These are phyloP conservation scores for Sisyra terminalis DNA, from an alignment of 2,888 invertebrate species.

Conservation along the genomic window DNA sequence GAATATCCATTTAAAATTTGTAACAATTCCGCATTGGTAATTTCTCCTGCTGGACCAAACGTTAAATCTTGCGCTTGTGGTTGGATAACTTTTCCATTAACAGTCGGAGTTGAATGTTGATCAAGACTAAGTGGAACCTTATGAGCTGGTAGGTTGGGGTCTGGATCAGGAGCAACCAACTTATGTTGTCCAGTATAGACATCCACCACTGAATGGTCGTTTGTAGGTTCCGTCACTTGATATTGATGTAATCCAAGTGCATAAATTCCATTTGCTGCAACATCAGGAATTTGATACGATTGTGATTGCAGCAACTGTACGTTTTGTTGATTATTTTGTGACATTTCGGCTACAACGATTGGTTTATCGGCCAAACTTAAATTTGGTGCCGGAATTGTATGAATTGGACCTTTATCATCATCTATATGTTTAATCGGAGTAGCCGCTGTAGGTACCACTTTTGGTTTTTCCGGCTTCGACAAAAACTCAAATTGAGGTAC, in stretches of 20 bases:
- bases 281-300: slow-evolving; percentile 9
- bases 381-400: slow-evolving; percentile 75
- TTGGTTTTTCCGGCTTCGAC: slow-evolving; percentile 20
- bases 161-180: slow-evolving; percentile 33
- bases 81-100: neutral
- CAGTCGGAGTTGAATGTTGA: slow-evolving; percentile 24
- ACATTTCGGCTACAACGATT: slow-evolving; percentile 26
- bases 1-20: slow-evolving; percentile 28
- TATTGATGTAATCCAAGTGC: slow-evolving; percentile 23
- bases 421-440: slow-evolving; percentile 24
- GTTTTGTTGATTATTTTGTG: slow-evolving; percentile 10
- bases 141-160: slow-evolving; percentile 27
- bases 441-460: slow-evolving; percentile 16
- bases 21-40: slow-evolving; percentile 12
- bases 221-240: slow-evolving; percentile 33
- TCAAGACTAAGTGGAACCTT: slow-evolving; percentile 25
- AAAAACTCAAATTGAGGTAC: slow-evolving; percentile 22
- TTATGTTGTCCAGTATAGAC: slow-evolving; percentile 26
- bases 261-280: slow-evolving; percentile 17
- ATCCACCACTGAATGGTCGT: slow-evolving; percentile 25
- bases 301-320: slow-evolving; percentile 13
- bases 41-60: neutral
- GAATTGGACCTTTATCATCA: slow-evolving; percentile 52
- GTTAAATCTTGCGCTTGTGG: neutral
- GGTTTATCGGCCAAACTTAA: slow-evolving; percentile 51